Conservation (phyloP, 2,888 invertebrate species). For the Mechanitis messenoides region DNA sequence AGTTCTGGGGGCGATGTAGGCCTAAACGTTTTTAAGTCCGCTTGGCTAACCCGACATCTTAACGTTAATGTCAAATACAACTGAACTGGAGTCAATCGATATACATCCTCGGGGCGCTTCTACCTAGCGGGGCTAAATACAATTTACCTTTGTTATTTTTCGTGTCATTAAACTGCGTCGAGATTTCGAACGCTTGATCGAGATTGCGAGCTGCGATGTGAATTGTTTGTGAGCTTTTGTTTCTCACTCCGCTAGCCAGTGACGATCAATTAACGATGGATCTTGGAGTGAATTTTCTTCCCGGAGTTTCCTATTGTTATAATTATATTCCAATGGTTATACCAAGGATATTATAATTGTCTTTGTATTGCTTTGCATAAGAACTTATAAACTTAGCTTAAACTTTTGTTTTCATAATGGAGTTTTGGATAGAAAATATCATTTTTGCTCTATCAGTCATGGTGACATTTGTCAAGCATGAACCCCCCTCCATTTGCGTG, state of each 20-base stretch:
- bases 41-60: conserved; percentile 60
- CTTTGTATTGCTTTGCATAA: background rate
- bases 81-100: conserved; percentile 59
- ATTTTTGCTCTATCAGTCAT: conserved; percentile 48
- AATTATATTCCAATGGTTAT: conserved; percentile 39
- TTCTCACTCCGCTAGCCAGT: conserved; percentile 66
- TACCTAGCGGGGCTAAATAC: conserved; percentile 71
- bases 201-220: conserved; percentile 73
- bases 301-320: conserved; percentile 56
- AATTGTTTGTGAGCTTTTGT: conserved; percentile 76
- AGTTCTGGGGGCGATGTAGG: conserved; percentile 43
- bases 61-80: conserved; percentile 50
- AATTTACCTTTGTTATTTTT: conserved; percentile 78
- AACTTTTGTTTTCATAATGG: conserved; percentile 4
- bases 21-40: conserved; percentile 57
- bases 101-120: conserved; percentile 59
- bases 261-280: conserved; percentile 74
- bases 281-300: conserved; percentile 67
- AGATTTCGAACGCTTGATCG: conserved; percentile 73
- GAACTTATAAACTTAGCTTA: background rate
- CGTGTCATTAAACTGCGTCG: conserved; percentile 77
- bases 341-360: background rate
- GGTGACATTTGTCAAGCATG: conserved; percentile 54
- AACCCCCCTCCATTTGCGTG: conserved; percentile 54
- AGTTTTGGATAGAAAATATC: conserved; percentile 18